Evolutionary conservation across 2,113 vertebrate species (phyloP).

Genomic region (Oxyruncus cristatus): DNA sequence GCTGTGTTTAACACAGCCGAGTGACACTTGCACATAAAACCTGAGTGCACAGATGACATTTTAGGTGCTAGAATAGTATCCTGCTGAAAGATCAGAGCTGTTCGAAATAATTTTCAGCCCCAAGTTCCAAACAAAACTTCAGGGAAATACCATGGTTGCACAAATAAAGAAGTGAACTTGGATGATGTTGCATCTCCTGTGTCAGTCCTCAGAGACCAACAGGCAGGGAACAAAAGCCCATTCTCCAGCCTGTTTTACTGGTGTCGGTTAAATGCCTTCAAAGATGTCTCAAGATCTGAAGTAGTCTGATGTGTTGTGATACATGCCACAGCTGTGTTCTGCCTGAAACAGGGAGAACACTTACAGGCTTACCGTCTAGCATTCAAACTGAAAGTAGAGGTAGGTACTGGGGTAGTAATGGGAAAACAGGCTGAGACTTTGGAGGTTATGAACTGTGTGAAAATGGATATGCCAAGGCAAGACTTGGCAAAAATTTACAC

Average conservation of each 20-base stretch:
- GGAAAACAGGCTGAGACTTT: neutral
- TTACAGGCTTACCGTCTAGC: neutral
- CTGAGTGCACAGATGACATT: neutral
- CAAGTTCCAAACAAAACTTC: neutral
- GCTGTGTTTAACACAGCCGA: neutral
- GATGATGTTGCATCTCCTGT: neutral
- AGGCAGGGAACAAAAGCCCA: neutral
- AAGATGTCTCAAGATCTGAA: neutral
- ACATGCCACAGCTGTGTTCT: neutral
- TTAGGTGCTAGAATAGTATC: neutral
- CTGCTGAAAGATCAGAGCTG: neutral
- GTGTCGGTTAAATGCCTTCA: neutral
- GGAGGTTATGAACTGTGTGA: accelerated
- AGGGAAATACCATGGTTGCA: neutral
- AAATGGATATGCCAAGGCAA: neutral
- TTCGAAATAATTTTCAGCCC: neutral
- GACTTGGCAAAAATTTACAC: neutral
- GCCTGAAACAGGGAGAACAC: neutral
- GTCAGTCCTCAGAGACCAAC: neutral
- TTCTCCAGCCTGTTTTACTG: neutral
- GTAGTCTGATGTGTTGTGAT: neutral
- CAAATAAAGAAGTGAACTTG: neutral
- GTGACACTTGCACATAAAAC: neutral
- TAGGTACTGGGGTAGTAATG: neutral
- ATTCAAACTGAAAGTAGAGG: neutral